A percentile compares a stretch with the other conserved stretches of the same genome.
Evolutionary conservation across 2,113 vertebrate genomes (phyloP).

Genomic region (Coturnix japonica): DNA sequence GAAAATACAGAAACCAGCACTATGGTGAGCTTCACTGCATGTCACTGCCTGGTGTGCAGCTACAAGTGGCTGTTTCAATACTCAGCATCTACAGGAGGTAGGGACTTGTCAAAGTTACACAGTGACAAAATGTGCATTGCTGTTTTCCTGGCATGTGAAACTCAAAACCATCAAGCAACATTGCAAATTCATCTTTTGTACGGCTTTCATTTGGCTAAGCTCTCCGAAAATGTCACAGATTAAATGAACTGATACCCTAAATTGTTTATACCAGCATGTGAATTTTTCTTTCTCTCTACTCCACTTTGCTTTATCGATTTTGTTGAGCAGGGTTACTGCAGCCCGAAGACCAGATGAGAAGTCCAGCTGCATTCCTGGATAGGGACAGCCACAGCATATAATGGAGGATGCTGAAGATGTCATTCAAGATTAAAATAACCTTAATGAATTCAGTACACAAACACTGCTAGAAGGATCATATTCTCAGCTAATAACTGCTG

Average conservation of each 20-base stretch:
- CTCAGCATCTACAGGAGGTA: neutral
- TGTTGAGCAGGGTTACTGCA: neutral
- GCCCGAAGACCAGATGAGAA: neutral
- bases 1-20: neutral
- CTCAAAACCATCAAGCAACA: neutral
- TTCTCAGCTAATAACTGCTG: conserved; percentile 19
- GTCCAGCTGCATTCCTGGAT: neutral
- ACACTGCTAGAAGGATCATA: conserved; percentile 30
- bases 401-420: neutral
- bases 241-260: neutral
- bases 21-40: neutral
- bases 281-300: neutral
- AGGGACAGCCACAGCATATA: neutral
- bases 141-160: neutral
- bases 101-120: neutral
- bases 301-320: neutral
- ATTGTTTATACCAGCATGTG: neutral
- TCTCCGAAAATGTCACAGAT: neutral
- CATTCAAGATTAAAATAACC: conserved; percentile 1
- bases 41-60: fast-evolving
- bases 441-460: conserved; percentile 44
- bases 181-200: neutral
- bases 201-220: neutral
- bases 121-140: neutral
- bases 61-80: neutral